Percentiles rank a stretch among this genome's conserved stretches.
phyloP scores from a whole-genome alignment of 2,888 invertebrate species.

The Ochropacha duplaris region DNA sequence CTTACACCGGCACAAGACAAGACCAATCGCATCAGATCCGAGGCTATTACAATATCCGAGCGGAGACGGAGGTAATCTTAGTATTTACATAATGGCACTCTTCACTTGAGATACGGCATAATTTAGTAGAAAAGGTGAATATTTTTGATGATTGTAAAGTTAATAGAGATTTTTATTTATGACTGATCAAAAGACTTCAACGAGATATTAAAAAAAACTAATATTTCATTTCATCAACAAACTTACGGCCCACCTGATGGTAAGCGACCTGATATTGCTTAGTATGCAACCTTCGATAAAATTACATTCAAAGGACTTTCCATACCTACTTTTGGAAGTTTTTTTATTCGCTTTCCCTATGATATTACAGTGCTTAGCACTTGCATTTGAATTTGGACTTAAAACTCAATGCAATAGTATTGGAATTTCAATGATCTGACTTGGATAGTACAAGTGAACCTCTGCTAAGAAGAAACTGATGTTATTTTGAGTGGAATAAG shows the following conservation, averaged over 20 bases:
- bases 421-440: constrained; percentile 14
- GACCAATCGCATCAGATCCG: constrained; percentile 50
- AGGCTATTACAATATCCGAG: background rate
- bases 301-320: constrained; percentile 45
- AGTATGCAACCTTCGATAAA: constrained; percentile 26
- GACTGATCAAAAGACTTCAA: too few relatives aligned
- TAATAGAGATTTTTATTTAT: too few relatives aligned
- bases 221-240: too few relatives aligned
- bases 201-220: too few relatives aligned
- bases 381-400: constrained; percentile 20
- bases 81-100: background rate
- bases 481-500: constrained; percentile 80
- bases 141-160: too few relatives aligned
- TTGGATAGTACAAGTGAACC: constrained; percentile 50
- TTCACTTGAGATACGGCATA: background rate
- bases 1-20: constrained; percentile 41
- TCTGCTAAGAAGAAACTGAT: constrained; percentile 75
- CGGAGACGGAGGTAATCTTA: background rate
- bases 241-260: too few relatives aligned
- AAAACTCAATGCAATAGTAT: constrained; percentile 14
- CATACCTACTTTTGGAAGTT: constrained; percentile 31
- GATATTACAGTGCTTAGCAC: constrained; percentile 27
- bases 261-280: too few relatives aligned
- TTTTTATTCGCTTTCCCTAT: constrained; percentile 44
- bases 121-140: background rate